A percentile compares a stretch with the other conserved stretches of the same genome.
Conservation (phyloP, 2,113 vertebrate species). For the Barbus barbus region DNA sequence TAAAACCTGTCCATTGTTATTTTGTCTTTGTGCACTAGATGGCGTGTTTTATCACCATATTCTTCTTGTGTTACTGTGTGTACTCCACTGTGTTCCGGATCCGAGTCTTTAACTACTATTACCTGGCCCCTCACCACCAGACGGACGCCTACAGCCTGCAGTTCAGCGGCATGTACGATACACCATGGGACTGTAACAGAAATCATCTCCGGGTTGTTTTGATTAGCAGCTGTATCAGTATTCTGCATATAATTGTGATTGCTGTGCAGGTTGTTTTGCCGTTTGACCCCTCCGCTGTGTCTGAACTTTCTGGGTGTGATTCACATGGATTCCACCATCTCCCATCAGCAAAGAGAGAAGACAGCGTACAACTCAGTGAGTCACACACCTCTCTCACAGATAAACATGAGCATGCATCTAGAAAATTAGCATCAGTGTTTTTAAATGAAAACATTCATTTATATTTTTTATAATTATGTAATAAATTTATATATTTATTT, state of each 20-base stretch:
- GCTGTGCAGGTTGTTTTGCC: constrained; percentile 87
- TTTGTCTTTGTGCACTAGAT: constrained; percentile 73
- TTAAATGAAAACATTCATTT: too few species aligned
- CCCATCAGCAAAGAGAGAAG: constrained; percentile 81
- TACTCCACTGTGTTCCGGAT: constrained; percentile 95
- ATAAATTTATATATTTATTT: too few species aligned
- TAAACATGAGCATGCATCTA: neutral
- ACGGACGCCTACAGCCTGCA: constrained; percentile 95
- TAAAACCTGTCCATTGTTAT: neutral
- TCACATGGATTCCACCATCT: constrained; percentile 92
- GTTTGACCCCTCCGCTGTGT: constrained; percentile 91
- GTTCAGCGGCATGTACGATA: constrained; percentile 92
- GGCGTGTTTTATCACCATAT: constrained; percentile 89
- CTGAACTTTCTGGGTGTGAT: constrained; percentile 95
- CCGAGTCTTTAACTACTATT: constrained; percentile 92
- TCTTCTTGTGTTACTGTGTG: constrained; percentile 92
- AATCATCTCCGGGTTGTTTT: neutral
- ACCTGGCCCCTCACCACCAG: constrained; percentile 92
- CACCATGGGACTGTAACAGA: neutral
- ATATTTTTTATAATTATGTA: too few species aligned
- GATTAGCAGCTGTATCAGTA: neutral
- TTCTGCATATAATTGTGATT: neutral
- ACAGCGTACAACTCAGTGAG: constrained; percentile 93
- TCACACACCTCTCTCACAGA: constrained; percentile 33
- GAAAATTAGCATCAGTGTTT: too few species aligned